These are phyloP conservation scores for Trichopria drosophilae DNA, from an alignment of 2,888 invertebrate genomes.

Conservation along the genomic window DNA sequence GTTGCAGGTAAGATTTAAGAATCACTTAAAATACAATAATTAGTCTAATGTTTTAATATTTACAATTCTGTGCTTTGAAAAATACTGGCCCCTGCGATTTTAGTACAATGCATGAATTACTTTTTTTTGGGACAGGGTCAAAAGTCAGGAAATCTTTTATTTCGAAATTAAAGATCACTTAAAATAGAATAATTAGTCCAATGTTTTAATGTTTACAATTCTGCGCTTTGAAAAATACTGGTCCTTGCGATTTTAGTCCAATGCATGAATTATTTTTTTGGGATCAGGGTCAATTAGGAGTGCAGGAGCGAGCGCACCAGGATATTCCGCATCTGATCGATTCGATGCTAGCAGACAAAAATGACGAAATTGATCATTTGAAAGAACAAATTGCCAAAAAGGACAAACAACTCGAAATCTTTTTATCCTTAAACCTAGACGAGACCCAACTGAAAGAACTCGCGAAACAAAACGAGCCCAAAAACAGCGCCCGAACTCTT, in stretches of 20 bases:
- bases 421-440: constrained; percentile 65
- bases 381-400: constrained; percentile 63
- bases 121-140: too few relatives aligned
- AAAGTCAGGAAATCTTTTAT: too few relatives aligned
- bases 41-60: not conserved
- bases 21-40: not conserved
- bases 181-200: not conserved
- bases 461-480: constrained; percentile 55
- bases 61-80: not conserved
- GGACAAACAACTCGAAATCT: constrained; percentile 62
- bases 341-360: constrained; percentile 70
- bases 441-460: constrained; percentile 62
- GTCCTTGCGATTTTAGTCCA: too few relatives aligned
- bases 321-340: constrained; percentile 65
- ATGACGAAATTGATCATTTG: constrained; percentile 69
- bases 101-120: too few relatives aligned
- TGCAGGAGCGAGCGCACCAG: constrained; percentile 50
- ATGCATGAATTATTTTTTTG: constrained; percentile 16
- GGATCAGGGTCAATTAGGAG: constrained; percentile 45
- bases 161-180: too few relatives aligned
- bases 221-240: not conserved
- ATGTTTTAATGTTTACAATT: not conserved
- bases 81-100: too few relatives aligned
- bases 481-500: constrained; percentile 70
- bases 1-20: constrained; percentile 49